Base-by-base conservation (phyloP, 1,140 invertebrate genomes). In the Aplysia californica region DNA sequence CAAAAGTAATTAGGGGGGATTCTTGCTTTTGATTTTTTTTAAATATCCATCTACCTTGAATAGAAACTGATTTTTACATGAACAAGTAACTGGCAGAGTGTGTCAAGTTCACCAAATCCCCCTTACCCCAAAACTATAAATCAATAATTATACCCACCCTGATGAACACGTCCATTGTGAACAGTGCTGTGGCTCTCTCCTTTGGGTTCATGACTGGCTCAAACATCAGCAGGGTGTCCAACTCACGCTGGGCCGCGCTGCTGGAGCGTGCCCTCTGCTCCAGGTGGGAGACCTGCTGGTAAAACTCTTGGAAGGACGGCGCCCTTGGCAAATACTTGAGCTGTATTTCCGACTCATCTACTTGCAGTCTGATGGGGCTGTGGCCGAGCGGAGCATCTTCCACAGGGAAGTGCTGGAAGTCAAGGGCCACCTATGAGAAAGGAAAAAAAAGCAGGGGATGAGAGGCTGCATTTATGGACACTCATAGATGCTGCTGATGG, bases 101-200 rank as follows among this genome's bases (percentile, higher is more conserved):
- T n/a, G n/a, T n/a, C n/a, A n/a, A n/a, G n/a, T n/a, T n/a, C n/a
- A n/a, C n/a, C n/a, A n/a, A n/a, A n/a, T n/a, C n/a, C n/a, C n/a
- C n/a, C n/a, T n/a, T n/a, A n/a, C n/a, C n/a, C n/a, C n/a, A n/a
- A n/a, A n/a, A n/a, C n/a, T n/a, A n/a, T n/a, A n/a, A n/a, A n/a
- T n/a, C n/a, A n/a, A n/a, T n/a, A n/a, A n/a, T n/a, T n/a, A n/a
- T n/a, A n/a, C n/a, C n/a, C n/a, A n/a, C n/a, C n/a, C n/a, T 4
- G 39, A 69, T 38, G 26, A 85, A 81, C 3, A 59, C 58, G 26
- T 79, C 66, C 18, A 85, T 20, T 21, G 77, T 80, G 23, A 71
- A 75, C 31, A 81, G 44, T 4, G 80, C 35, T 29, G 77, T 39
- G 18, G 70, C 71, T 20, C 72, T 33, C 44, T 81, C 80, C 6